Conservation (phyloP, 2,888 invertebrate genomes). For the Drosophila fungiperda region DNA sequence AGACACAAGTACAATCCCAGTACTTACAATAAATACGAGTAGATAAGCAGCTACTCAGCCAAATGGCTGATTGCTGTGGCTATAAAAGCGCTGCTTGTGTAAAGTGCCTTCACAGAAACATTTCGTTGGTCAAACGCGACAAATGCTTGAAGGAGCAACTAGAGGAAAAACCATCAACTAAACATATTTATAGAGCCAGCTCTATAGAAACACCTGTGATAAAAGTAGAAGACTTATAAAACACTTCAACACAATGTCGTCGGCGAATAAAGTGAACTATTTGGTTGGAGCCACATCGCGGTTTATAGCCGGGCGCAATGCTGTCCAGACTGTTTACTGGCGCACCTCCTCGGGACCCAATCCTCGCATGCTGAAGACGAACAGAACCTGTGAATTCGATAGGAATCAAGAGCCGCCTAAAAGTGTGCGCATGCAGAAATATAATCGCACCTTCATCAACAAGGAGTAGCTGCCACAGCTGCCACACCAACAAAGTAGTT, state of each 20-base stretch:
- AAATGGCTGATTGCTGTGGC: conserved; percentile 36
- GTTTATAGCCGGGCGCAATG: conserved; percentile 90
- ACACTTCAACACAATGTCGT: conserved; percentile 58
- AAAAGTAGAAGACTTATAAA: neutral
- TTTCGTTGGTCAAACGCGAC: conserved; percentile 17
- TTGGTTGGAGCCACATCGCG: conserved; percentile 90
- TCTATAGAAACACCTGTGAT: conserved; percentile 61
- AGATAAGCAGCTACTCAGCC: conserved; percentile 40
- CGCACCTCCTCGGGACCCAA: conserved; percentile 86
- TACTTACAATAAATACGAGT: conserved; percentile 13
- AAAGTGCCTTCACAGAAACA: conserved; percentile 48
- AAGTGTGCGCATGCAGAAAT: conserved; percentile 84
- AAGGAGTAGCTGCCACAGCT: conserved; percentile 24
- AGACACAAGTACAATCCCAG: conserved; percentile 15
- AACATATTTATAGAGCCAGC: conserved; percentile 21
- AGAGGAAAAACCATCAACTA: neutral
- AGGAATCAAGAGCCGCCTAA: conserved; percentile 85
- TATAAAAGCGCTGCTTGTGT: conserved; percentile 59
- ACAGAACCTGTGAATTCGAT: conserved; percentile 87
- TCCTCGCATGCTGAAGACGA: conserved; percentile 87
- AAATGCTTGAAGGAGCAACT: conserved; percentile 12
- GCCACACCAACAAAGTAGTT: conserved; percentile 13
- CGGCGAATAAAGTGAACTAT: conserved; percentile 85
- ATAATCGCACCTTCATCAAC: conserved; percentile 71
- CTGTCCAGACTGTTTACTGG: conserved; percentile 92